phyloP scores from a whole-genome alignment of 2,888 invertebrate species.

The Pollenia amentaria region DNA sequence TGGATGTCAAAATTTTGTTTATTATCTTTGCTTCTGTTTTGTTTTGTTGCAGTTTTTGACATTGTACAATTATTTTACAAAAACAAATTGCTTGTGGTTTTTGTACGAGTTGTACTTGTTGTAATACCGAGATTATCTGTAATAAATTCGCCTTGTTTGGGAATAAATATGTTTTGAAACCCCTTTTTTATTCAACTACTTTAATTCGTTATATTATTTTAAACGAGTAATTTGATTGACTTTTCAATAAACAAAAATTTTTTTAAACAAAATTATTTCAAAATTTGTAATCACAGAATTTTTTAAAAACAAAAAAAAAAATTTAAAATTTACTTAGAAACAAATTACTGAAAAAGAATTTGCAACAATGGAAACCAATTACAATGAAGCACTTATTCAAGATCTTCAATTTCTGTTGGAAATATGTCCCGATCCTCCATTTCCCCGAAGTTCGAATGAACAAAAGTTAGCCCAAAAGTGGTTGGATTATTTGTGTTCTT shows the following conservation, averaged over 20 bases:
- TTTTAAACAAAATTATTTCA: not conserved
- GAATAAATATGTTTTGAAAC: too few species aligned
- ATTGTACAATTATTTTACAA: too few species aligned
- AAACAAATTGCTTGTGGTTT: too few species aligned
- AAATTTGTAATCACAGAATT: conserved; percentile 38
- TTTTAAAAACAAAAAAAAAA: not conserved
- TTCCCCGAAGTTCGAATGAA: conserved; percentile 74
- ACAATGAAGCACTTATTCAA: conserved; percentile 70
- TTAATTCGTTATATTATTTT: not conserved
- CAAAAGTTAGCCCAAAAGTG: conserved; percentile 75
- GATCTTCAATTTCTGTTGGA: conserved; percentile 79
- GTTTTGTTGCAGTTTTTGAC: too few species aligned
- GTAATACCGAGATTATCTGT: too few species aligned
- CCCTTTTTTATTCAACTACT: too few species aligned
- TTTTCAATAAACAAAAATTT: not conserved
- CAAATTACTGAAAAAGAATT: conserved; percentile 16
- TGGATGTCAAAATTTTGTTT: too few species aligned
- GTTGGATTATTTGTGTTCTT: conserved; percentile 78
- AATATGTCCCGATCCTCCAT: conserved; percentile 76
- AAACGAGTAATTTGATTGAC: not conserved
- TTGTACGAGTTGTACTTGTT: too few species aligned
- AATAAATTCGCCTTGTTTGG: too few species aligned
- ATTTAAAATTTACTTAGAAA: not conserved
- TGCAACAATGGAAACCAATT: conserved; percentile 59
- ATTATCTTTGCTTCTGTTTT: too few species aligned